These are phyloP conservation scores for Cryptocephalus primarius DNA, from an alignment of 2,888 invertebrate species.

Conservation along the genomic window DNA sequence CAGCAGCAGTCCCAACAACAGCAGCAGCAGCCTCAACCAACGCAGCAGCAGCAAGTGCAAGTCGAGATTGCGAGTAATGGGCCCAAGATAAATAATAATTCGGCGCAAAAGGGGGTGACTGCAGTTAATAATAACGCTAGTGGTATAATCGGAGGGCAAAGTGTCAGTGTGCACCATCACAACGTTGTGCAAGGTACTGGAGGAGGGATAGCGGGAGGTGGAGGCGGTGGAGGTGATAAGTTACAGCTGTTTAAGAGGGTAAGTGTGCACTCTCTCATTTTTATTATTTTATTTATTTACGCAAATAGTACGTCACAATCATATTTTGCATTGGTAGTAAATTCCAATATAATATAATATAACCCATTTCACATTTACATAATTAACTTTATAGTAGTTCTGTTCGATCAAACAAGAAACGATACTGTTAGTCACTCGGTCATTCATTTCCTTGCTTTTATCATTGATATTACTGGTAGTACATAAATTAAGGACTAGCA, in stretches of 20 bases:
- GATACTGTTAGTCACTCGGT: too few species aligned
- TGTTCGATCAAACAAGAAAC: too few species aligned
- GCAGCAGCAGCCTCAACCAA: too few species aligned
- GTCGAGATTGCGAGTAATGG: slow-evolving; percentile 21
- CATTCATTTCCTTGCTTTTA: too few species aligned
- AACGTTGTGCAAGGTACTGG: slow-evolving; percentile 20
- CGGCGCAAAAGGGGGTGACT: slow-evolving; percentile 23
- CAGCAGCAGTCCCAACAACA: too few species aligned
- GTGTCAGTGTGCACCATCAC: neutral
- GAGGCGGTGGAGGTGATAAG: slow-evolving; percentile 31
- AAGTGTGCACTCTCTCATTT: slow-evolving; percentile 14
- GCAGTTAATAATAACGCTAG: slow-evolving; percentile 39
- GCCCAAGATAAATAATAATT: slow-evolving; percentile 30
- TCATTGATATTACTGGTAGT: too few species aligned
- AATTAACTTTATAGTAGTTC: too few species aligned
- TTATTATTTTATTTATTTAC: neutral
- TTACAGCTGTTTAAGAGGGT: slow-evolving; percentile 42
- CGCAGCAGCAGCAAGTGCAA: neutral
- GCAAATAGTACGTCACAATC: too few species aligned
- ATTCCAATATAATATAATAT: too few species aligned
- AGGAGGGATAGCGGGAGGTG: slow-evolving; percentile 19
- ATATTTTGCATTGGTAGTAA: too few species aligned
- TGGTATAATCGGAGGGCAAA: slow-evolving; percentile 19
- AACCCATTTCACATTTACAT: too few species aligned
- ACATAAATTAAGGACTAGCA: too few species aligned